phyloP scores from a whole-genome alignment of 2,113 vertebrate species.

The Potamarius usumacintae region DNA sequence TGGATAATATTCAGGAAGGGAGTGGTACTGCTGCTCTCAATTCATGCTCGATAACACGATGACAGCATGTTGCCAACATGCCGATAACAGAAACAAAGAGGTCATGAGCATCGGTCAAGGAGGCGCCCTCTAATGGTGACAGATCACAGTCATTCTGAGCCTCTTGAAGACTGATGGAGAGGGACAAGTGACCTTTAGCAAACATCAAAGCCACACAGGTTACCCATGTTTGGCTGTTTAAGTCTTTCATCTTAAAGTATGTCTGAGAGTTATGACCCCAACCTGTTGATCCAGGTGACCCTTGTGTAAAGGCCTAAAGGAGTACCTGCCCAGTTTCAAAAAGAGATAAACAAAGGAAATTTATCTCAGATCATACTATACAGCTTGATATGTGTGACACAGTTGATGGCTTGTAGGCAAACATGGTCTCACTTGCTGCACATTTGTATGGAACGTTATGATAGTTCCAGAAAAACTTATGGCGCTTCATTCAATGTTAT shows the following conservation, averaged over 20 bases:
- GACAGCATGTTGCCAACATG: neutral
- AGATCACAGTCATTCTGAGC: conserved; percentile 58
- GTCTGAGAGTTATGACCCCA: conserved; percentile 58
- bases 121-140: conserved; percentile 53
- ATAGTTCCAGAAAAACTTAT: neutral
- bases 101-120: conserved; percentile 53
- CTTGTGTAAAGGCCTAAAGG: conserved; percentile 34
- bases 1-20: neutral
- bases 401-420: neutral
- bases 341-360: conserved; percentile 12
- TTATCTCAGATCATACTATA: neutral
- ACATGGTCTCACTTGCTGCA: neutral
- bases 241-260: conserved; percentile 70
- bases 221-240: conserved; percentile 63
- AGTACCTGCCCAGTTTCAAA: conserved; percentile 33
- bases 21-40: neutral
- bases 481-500: neutral
- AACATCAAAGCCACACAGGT: conserved; percentile 74
- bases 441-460: too few species aligned
- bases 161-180: conserved; percentile 66
- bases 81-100: conserved; percentile 23
- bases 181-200: conserved; percentile 67
- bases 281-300: conserved; percentile 62
- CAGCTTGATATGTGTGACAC: neutral
- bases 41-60: neutral